phyloP scores from a whole-genome alignment of 2,888 invertebrate genomes.

The Glomeris marginata region DNA sequence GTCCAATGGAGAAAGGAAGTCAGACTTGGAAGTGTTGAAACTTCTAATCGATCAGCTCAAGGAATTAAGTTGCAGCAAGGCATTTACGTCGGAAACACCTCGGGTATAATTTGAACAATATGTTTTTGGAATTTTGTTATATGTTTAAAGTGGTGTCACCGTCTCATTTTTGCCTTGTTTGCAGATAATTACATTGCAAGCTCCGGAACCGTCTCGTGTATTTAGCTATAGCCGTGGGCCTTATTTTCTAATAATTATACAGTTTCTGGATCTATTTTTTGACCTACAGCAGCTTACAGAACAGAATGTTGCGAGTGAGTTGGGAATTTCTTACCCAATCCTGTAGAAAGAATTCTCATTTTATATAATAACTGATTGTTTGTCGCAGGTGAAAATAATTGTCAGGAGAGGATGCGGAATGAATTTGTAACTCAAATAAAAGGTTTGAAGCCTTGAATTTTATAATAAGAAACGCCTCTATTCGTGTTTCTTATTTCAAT shows the following conservation, averaged over 20 bases:
- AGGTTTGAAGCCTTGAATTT: constrained; percentile 1
- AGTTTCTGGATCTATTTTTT: constrained; percentile 1
- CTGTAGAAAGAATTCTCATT: no score
- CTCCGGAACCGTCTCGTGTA: constrained; percentile 1
- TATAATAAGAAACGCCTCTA: constrained; percentile 1
- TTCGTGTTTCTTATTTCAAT: constrained; percentile 7
- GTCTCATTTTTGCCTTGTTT: not conserved
- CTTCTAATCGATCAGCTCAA: constrained; percentile 14
- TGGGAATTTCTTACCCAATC: no score
- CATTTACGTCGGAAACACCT: no score
- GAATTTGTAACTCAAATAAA: not conserved
- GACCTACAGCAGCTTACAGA: not conserved
- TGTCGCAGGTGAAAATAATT: no score
- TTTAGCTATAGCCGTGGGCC: constrained; percentile 4
- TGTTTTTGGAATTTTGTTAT: not conserved
- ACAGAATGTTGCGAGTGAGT: not conserved
- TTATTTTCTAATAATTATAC: constrained; percentile 1
- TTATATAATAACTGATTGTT: no score
- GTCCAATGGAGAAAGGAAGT: constrained; percentile 16
- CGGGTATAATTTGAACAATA: not conserved
- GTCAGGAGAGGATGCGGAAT: not conserved
- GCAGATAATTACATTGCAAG: not conserved
- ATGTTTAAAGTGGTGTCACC: not conserved
- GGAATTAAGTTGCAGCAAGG: constrained; percentile 7
- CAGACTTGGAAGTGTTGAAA: constrained; percentile 11